Evolutionary conservation across 2,888 invertebrate genomes (phyloP).

Genomic region (Petrolisthes manimaculis): DNA sequence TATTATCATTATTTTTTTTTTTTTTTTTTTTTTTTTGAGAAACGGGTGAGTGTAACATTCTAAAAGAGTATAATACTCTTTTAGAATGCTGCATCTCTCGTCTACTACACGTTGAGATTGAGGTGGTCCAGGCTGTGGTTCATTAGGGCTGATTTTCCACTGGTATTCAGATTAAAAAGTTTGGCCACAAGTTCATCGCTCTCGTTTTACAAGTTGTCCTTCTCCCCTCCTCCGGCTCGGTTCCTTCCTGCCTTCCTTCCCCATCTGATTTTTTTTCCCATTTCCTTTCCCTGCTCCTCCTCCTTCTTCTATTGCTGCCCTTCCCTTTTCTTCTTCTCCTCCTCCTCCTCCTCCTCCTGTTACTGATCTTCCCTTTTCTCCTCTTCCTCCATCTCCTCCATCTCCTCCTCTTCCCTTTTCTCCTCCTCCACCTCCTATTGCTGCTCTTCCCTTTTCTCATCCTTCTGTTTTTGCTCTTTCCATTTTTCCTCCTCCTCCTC

Average conservation of each 20-base stretch:
- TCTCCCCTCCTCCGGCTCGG: not conserved
- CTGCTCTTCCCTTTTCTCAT: not conserved
- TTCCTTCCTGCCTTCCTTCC: not conserved
- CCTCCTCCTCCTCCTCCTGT: not conserved
- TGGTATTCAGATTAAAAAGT: no score
- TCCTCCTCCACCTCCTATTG: not conserved
- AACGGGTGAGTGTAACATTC: no score
- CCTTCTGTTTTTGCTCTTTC: not conserved
- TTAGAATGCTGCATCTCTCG: no score
- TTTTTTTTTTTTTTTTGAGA: no score
- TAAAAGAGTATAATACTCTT: no score
- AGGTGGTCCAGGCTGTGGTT: no score
- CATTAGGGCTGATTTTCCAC: no score
- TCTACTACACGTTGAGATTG: no score
- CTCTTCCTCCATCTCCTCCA: not conserved
- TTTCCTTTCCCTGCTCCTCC: not conserved
- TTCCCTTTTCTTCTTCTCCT: not conserved
- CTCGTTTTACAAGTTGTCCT: no score
- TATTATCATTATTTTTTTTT: no score
- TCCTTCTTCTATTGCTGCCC: not conserved
- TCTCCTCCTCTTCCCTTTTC: not conserved
- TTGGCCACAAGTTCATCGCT: no score
- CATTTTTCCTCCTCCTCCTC: not conserved
- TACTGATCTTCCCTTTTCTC: not conserved
- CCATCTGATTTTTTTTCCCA: not conserved